Evolutionary conservation across 2,113 vertebrate genomes (phyloP).

Genomic region (Psittacus erithacus): DNA sequence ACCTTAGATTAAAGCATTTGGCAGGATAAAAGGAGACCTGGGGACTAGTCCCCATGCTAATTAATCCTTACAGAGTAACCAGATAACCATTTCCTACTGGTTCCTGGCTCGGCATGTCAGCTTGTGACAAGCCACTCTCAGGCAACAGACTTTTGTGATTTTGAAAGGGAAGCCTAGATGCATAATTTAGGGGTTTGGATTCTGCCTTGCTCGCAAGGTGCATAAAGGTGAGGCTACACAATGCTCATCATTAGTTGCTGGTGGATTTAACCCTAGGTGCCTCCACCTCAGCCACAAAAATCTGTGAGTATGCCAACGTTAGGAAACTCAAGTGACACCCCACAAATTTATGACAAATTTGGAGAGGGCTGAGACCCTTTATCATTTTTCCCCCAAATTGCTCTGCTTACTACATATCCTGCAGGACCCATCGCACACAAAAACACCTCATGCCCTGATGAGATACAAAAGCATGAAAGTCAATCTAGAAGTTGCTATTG

Average conservation of each 20-base stretch:
- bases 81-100: neutral
- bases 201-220: neutral
- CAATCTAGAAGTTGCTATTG: constrained; percentile 53
- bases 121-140: neutral
- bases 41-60: neutral
- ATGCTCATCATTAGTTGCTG: neutral
- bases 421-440: neutral
- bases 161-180: constrained; percentile 23
- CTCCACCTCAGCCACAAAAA: neutral
- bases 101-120: constrained; percentile 4
- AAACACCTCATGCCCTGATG: constrained; percentile 5
- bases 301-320: neutral
- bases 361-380: neutral
- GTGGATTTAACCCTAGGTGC: neutral
- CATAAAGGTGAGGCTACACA: neutral
- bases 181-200: neutral
- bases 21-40: neutral
- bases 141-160: neutral
- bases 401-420: neutral
- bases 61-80: neutral
- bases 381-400: neutral
- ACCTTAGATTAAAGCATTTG: neutral
- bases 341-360: neutral
- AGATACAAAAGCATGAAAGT: constrained; percentile 30
- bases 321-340: neutral